These are phyloP conservation scores for Gnathonemus longibarbis DNA, from an alignment of 2,113 vertebrate genomes.

Conservation along the genomic window DNA sequence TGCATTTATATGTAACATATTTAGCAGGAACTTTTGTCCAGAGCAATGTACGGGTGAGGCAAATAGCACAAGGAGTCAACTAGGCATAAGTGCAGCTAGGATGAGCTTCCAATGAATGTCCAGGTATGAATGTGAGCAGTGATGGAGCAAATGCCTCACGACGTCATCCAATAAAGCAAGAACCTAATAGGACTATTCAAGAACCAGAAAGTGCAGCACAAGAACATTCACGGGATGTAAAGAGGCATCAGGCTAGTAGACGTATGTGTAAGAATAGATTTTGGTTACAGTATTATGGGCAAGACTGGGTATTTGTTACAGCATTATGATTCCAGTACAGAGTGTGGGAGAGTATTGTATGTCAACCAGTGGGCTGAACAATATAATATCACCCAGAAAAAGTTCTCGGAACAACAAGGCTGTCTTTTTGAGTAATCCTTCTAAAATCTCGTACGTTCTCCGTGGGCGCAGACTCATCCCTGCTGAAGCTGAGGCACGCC, in stretches of 20 bases:
- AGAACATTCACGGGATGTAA: neutral
- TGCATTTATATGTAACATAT: neutral
- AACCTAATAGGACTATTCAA: neutral
- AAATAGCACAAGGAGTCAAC: neutral
- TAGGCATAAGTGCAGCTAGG: neutral
- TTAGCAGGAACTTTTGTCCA: neutral
- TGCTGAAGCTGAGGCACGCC: slow-evolving; percentile 74
- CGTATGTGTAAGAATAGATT: neutral
- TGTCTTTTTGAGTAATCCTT: neutral
- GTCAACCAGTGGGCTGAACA: neutral
- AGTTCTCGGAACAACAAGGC: neutral
- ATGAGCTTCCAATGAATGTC: neutral
- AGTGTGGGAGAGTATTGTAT: neutral
- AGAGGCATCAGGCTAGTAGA: neutral
- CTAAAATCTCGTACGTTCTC: neutral
- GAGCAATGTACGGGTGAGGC: neutral
- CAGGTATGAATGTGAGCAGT: neutral
- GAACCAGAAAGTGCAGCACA: neutral
- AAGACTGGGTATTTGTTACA: neutral
- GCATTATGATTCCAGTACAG: neutral
- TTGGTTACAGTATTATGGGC: neutral
- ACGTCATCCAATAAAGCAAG: neutral
- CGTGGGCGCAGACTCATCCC: slow-evolving; percentile 63
- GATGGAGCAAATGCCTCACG: neutral
- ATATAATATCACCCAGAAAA: neutral